Evolutionary conservation across 2,113 vertebrate species (phyloP).

Genomic region (Alligator mississippiensis): DNA sequence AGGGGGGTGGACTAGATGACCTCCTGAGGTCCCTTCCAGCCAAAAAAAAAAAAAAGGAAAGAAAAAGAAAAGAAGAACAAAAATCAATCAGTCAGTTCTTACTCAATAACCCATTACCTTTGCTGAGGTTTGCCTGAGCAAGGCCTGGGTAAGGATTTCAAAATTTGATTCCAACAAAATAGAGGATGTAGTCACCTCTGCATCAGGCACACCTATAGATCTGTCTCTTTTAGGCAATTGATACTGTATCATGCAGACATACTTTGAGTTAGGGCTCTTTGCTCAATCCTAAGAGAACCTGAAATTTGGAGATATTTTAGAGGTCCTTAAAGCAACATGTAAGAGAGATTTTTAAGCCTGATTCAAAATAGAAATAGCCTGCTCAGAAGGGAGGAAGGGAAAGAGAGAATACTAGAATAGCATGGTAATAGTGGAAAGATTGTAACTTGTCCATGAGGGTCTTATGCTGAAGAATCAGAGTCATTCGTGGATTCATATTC

Average conservation of each 20-base stretch:
- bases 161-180: not conserved
- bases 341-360: not conserved
- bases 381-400: not conserved
- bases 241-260: not conserved
- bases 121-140: not conserved
- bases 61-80: too few species aligned
- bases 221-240: not conserved
- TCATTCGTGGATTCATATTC: not conserved
- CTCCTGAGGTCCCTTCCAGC: too few species aligned
- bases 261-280: constrained; percentile 1
- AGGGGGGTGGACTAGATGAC: too few species aligned
- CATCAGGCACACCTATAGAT: not conserved
- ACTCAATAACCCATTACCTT: not conserved
- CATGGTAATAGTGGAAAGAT: not conserved
- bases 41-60: too few species aligned
- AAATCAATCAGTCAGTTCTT: not conserved
- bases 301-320: constrained; percentile 12
- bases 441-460: not conserved
- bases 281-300: not conserved
- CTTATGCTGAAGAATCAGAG: not conserved
- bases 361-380: not conserved
- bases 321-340: not conserved
- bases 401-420: not conserved
- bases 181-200: not conserved
- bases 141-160: not conserved